phyloP scores from a whole-genome alignment of 2,113 vertebrate species.

The Hyperoodon ampullatus region DNA sequence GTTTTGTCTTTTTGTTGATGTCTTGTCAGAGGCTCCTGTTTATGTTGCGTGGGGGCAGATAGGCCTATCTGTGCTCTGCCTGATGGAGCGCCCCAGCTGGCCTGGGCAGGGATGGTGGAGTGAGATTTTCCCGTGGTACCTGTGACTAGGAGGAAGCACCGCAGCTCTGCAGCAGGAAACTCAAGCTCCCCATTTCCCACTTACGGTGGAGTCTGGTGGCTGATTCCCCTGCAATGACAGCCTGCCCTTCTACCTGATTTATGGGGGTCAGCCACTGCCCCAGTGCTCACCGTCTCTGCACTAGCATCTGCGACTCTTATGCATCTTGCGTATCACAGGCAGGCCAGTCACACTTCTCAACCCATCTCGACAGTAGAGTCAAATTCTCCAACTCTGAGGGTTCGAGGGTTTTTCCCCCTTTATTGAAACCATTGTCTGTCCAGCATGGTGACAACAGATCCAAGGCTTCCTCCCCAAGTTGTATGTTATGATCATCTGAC shows the following conservation, averaged over 20 bases:
- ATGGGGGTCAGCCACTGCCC: neutral
- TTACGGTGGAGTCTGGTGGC: neutral
- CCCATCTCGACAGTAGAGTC: neutral
- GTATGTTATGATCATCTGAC: neutral
- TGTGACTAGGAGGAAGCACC: neutral
- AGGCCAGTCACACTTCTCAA: neutral
- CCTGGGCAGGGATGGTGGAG: neutral
- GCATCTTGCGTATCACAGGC: neutral
- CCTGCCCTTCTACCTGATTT: neutral
- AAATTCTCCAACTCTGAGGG: neutral
- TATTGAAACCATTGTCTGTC: neutral
- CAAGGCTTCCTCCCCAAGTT: neutral
- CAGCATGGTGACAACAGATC: neutral
- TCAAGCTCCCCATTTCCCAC: neutral
- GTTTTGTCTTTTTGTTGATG: neutral
- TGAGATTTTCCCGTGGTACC: neutral
- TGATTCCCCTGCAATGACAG: neutral
- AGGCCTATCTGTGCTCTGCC: neutral
- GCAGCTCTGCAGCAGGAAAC: neutral
- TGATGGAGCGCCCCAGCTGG: neutral
- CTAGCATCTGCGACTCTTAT: accelerated
- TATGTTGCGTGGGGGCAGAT: neutral
- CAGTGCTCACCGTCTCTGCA: neutral
- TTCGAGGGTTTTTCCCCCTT: neutral
- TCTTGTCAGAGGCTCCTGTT: neutral